Evolutionary conservation across 2,888 invertebrate species (phyloP).

Genomic region (Theristus sp.): DNA sequence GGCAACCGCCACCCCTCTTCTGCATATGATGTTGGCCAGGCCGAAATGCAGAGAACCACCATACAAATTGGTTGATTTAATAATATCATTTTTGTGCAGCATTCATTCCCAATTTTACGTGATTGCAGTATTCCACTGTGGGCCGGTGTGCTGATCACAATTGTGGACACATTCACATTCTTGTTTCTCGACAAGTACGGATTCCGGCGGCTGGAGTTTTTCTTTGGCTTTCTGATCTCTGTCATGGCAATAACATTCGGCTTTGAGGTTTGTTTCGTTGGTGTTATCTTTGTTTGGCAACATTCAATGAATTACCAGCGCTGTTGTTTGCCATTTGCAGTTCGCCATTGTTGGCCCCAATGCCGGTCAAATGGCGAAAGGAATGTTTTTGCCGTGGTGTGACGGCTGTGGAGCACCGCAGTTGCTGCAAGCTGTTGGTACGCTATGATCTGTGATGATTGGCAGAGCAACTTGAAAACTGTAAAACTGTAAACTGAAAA

Average conservation of each 20-base stretch:
- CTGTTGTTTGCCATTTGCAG: constrained; percentile 34
- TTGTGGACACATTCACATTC: constrained; percentile 71
- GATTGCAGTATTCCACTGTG: constrained; percentile 47
- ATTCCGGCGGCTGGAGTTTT: constrained; percentile 55
- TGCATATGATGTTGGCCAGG: no score
- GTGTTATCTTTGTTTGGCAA: constrained; percentile 4
- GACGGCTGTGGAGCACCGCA: constrained; percentile 47
- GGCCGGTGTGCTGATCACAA: constrained; percentile 62
- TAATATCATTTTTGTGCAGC: no score
- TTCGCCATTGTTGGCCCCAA: constrained; percentile 54
- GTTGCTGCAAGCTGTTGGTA: constrained; percentile 31
- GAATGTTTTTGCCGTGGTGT: constrained; percentile 64
- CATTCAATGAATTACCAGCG: no score
- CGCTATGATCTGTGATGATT: background rate
- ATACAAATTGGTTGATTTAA: no score
- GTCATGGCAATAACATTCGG: constrained; percentile 71
- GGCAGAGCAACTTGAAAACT: background rate
- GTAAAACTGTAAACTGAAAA: background rate
- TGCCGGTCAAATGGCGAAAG: constrained; percentile 48
- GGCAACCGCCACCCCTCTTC: no score
- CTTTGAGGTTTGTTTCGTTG: constrained; percentile 34
- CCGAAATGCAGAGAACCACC: no score
- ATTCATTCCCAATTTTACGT: no score
- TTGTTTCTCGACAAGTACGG: constrained; percentile 64
- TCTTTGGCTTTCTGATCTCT: constrained; percentile 59